Evolutionary conservation across 2,888 invertebrate genomes (phyloP).

Genomic region (Clepsis dumicolana): DNA sequence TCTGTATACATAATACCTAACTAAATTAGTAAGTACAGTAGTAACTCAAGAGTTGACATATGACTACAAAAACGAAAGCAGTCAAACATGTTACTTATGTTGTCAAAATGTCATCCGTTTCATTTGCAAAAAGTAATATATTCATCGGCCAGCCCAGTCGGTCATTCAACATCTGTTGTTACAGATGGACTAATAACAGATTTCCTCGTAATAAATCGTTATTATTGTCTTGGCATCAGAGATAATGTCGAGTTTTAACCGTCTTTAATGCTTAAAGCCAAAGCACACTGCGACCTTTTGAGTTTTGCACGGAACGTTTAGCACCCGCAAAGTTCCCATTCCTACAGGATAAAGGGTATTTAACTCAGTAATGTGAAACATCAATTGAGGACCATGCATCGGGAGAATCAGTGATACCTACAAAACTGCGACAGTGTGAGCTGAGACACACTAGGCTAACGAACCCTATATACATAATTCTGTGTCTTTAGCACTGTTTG

Average conservation of each 20-base stretch:
- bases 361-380: too few relatives aligned
- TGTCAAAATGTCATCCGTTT: slow-evolving; percentile 26
- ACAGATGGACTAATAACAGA: slow-evolving; percentile 13
- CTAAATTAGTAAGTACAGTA: too few relatives aligned
- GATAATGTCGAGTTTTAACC: slow-evolving; percentile 15
- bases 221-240: slow-evolving; percentile 34
- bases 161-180: not conserved
- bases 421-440: not conserved
- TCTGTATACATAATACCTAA: too few relatives aligned
- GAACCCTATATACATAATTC: not conserved
- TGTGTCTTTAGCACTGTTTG: too few relatives aligned
- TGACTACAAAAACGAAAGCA: slow-evolving; percentile 25
- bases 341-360: too few relatives aligned
- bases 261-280: not conserved
- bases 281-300: not conserved
- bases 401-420: not conserved
- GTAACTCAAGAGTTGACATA: not conserved
- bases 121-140: slow-evolving; percentile 27
- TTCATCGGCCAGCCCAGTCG: not conserved
- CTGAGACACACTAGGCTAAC: not conserved
- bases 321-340: too few relatives aligned
- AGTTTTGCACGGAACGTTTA: not conserved
- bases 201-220: slow-evolving; percentile 26
- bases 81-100: slow-evolving; percentile 7
- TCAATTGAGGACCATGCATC: not conserved